Evolutionary conservation across 2,113 vertebrate genomes (phyloP).

Genomic region (Myotis brandtii): DNA sequence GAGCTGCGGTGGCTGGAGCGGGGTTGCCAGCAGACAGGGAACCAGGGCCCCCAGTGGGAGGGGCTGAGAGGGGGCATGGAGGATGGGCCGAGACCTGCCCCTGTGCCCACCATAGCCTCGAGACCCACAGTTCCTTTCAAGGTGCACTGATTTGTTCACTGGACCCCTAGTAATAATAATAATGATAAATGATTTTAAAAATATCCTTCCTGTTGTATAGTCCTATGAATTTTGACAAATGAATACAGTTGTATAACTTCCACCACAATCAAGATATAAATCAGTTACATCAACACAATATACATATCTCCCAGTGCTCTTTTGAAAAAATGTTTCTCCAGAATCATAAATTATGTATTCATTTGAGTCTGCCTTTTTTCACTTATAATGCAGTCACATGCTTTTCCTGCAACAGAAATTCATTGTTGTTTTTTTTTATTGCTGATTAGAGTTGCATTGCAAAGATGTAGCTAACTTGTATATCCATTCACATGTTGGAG

Average conservation of each 20-base stretch:
- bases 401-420: not conserved
- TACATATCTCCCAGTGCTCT: not conserved
- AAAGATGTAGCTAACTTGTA: not conserved
- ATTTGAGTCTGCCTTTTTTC: not conserved
- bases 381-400: not conserved
- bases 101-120: no score
- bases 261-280: not conserved
- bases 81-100: no score
- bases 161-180: no score
- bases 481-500: not conserved
- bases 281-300: not conserved
- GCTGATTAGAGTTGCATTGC: not conserved
- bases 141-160: no score
- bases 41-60: no score
- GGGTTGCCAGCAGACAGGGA: no score
- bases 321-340: not conserved
- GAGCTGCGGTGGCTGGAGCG: no score
- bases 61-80: no score
- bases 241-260: not conserved
- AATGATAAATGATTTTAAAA: not conserved
- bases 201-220: not conserved
- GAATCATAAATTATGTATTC: not conserved
- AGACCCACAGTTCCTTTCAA: no score
- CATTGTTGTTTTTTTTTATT: not conserved
- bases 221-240: not conserved